Evolutionary conservation across 2,888 invertebrate species (phyloP), one percentile per base, ranked within the genome.

Genomic region (Hydraecia micacea): DNA sequence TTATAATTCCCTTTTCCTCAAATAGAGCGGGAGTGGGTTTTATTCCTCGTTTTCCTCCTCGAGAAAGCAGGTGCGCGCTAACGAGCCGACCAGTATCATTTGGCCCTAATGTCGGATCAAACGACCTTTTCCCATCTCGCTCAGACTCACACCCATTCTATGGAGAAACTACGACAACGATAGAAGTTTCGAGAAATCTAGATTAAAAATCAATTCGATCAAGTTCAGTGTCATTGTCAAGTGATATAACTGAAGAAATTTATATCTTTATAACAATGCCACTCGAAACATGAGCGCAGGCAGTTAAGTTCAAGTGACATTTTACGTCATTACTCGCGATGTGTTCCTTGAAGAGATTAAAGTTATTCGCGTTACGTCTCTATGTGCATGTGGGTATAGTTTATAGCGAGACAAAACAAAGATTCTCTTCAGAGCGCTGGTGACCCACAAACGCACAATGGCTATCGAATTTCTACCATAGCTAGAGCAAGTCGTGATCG

Each of bases 391-490:
- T 76, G 55, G 63, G 60, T 70, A 75, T 67, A 81, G 71, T 70
- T 81, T 65, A 60, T 75, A 79, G 80, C 13, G 13, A 79, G 80
- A 81, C 81, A 84, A 86, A 91, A 93, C 92, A 93, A 92, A 92
- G 91, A 90, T 89, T 86, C 89, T 80, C 84, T 90, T 87, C 85
- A 88, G 86, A 84, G 80, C 80, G 84, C 79, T 85, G 84, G 88
- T 95, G 95, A 95, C 95, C 95, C 90, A 95, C 88, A 94, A 95
- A 94, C 91, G 91, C 90, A 93, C 90, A 93, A 93, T 91, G 88
- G 93, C 90, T 92, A 94, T 95, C 94, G 91, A 94, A 95, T 95
- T 94, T 94, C 94, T 92, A 91, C 91, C 91, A 91, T 89, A 91
- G 89, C 77, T 80, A 75, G 82, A 88, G 81, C 83, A 87, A 91